These are phyloP conservation scores for Drosophila rhopaloa DNA, from an alignment of 1,140 invertebrate genomes.

Conservation along the genomic window DNA sequence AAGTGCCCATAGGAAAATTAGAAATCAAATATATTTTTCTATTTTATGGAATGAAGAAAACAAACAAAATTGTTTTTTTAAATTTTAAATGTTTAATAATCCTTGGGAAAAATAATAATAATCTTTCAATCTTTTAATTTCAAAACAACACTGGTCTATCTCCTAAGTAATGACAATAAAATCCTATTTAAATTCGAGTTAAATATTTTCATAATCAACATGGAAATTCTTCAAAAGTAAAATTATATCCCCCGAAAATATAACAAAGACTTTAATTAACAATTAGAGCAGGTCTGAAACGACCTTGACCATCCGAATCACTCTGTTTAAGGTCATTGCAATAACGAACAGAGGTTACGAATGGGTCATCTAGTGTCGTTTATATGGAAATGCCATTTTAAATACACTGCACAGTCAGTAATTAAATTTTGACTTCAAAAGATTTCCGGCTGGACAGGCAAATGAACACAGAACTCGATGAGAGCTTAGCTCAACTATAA, in stretches of 20 bases:
- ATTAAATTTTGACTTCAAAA: conserved; percentile 41
- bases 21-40: conserved; percentile 2
- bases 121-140: no score
- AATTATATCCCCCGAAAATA: not conserved
- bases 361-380: conserved; percentile 19
- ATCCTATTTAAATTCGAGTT: no score
- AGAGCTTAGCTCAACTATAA: conserved; percentile 31
- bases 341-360: conserved; percentile 4
- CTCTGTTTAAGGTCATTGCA: conserved; percentile 1
- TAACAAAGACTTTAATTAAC: not conserved
- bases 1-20: not conserved
- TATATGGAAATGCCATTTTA: conserved; percentile 34
- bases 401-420: conserved; percentile 23
- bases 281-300: conserved; percentile 5
- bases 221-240: not conserved
- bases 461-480: conserved; percentile 26
- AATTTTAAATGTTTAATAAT: not conserved
- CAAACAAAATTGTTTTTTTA: not conserved
- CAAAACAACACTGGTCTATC: no score
- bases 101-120: no score
- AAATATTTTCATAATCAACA: no score
- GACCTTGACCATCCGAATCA: conserved; percentile 11
- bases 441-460: conserved; percentile 49
- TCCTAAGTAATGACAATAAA: no score
- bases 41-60: not conserved